phyloP scores from a whole-genome alignment of 2,888 invertebrate species.

The Spilosoma lubricipeda region DNA sequence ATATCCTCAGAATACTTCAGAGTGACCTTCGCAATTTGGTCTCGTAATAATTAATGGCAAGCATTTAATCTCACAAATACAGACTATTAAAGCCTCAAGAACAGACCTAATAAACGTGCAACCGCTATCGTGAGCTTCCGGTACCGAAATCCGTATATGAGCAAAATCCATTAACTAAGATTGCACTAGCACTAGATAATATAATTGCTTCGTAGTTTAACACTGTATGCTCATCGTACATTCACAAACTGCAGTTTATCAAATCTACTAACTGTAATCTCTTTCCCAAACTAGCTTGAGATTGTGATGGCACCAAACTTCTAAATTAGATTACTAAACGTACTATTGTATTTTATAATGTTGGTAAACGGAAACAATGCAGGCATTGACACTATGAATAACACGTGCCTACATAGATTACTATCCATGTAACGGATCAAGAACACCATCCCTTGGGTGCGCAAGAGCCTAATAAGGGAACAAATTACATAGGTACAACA shows the following conservation, averaged over 20 bases:
- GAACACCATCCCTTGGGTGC: too few relatives aligned
- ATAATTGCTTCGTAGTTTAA: neutral
- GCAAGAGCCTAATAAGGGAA: too few relatives aligned
- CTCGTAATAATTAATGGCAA: neutral
- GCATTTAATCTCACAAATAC: neutral
- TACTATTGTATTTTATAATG: neutral
- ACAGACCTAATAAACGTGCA: neutral
- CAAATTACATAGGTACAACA: too few relatives aligned
- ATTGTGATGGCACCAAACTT: neutral
- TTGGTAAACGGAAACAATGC: neutral
- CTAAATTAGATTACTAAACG: neutral
- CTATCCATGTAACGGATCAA: too few relatives aligned
- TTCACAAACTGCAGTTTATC: neutral
- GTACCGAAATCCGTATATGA: neutral
- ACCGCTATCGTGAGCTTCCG: neutral
- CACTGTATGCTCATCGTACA: neutral
- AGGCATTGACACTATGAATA: neutral
- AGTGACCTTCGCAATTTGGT: neutral
- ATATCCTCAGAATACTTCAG: neutral
- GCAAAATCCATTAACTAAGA: neutral
- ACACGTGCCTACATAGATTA: too few relatives aligned
- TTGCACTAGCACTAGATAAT: neutral
- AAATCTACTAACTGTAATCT: neutral
- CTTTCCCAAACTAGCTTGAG: neutral
- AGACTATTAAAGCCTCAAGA: neutral